Percentiles rank a stretch among this genome's conserved stretches.
Conservation (phyloP, 2,113 vertebrate genomes). For the Ceyx melanurus region DNA sequence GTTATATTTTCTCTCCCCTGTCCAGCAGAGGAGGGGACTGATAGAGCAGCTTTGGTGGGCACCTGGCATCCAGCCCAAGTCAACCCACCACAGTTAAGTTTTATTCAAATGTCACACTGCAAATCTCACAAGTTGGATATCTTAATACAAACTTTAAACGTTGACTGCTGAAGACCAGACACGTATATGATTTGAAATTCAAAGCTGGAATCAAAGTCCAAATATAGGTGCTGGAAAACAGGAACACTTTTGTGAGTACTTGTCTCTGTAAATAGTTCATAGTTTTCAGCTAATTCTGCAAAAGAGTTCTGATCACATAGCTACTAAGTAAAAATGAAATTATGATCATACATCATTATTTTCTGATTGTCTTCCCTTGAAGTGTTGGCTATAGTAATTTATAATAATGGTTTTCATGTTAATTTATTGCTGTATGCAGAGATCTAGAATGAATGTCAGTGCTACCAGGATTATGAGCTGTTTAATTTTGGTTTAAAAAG, state of each 20-base stretch:
- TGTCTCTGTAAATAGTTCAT: background rate
- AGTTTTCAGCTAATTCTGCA: background rate
- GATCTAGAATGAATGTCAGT: background rate
- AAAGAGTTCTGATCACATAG: background rate
- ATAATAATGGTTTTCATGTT: background rate
- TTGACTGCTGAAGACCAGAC: background rate
- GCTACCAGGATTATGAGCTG: background rate
- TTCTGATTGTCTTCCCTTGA: background rate
- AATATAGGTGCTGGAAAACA: background rate
- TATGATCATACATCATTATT: fast-evolving
- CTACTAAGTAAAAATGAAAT: background rate
- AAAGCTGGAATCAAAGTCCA: background rate
- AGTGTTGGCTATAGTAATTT: fast-evolving
- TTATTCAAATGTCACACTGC: background rate
- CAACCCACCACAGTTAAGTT: background rate
- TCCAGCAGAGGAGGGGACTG: background rate
- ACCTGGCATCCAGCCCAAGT: no score
- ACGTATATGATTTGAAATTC: background rate
- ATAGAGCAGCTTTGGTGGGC: no score
- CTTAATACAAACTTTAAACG: background rate
- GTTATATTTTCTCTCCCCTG: background rate
- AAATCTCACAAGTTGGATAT: background rate
- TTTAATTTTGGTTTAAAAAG: background rate
- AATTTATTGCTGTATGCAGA: background rate
- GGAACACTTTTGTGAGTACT: background rate